Evolutionary conservation across 2,797 vertebrate species (phyloP).

Genomic region (Dromococcyx pavoninus): DNA sequence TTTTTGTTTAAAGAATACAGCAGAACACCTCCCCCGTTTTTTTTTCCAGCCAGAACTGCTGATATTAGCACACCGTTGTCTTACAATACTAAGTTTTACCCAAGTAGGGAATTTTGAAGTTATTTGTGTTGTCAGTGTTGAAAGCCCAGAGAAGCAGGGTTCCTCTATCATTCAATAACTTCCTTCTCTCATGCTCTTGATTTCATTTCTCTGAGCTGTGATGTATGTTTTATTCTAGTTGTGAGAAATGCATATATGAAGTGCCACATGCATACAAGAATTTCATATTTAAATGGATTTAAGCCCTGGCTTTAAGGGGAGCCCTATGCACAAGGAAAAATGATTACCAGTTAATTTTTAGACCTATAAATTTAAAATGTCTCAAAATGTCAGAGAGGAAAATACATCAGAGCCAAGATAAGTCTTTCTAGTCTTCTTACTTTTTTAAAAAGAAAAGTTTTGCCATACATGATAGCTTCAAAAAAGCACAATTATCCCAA

Average conservation of each 20-base stretch:
- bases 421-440: conserved; percentile 48
- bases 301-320: conserved; percentile 36
- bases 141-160: conserved; percentile 8
- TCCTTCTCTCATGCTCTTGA: background rate
- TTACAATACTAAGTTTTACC: background rate
- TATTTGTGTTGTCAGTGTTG: background rate
- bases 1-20: background rate
- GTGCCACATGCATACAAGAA: background rate
- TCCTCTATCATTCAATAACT: conserved; percentile 3
- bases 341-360: conserved; percentile 46
- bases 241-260: background rate
- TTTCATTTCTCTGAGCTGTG: conserved; percentile 44
- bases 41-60: background rate
- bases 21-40: background rate
- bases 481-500: conserved; percentile 32
- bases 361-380: conserved; percentile 57
- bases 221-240: conserved; percentile 1
- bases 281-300: conserved; percentile 37
- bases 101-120: background rate
- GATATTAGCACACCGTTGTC: background rate
- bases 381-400: conserved; percentile 29
- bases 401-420: conserved; percentile 29
- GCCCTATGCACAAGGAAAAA: conserved; percentile 4
- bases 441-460: conserved; percentile 15
- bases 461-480: background rate